Evolutionary conservation across 2,797 vertebrate species (phyloP), one percentile per base, ranked within the genome.

Genomic region (Cossypha polioptera): DNA sequence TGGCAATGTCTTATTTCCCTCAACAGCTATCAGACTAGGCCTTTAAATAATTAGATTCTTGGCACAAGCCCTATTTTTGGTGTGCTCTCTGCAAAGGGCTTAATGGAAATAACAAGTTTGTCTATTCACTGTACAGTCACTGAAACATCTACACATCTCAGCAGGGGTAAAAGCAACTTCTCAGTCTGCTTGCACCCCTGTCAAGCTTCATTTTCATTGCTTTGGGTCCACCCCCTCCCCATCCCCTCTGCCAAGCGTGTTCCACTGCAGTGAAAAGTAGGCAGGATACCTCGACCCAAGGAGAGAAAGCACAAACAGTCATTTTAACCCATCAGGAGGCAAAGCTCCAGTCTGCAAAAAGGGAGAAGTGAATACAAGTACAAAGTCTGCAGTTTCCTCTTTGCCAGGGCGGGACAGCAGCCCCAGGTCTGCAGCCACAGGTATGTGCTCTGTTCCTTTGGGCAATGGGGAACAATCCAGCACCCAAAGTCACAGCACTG

Each of bases 291-390:
- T 31, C 0, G 0, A 75, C 57, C n/a, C 15, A 13, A 67, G 57
- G 53, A 71, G 53, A 77, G 29, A 67, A 67, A 88, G 61, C 45
- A 74, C 68, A 48, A 69, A 79, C 16, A 61, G 15, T 16, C 59
- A 15, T 35, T 77, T 86, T 63, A 86, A 83, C 53, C 15, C 45
- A 35, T 35, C 17, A 75, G 42, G 42, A 90, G 16, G 17, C 9
- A 83, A 65, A 92, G 50, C 13, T 31, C n/a, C 43, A 2, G 15
- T 76, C 28, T 68, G 21, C 61, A 45, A 61, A 53, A 79, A 78
- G 13, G 6, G 9, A 20, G 1, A 2, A 40, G 28, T 1, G 29
- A 26, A 35, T n/a, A 18, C 0, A 0, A 31, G 25, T 5, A 58
- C 24, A 50, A 74, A 69, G 21, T 0, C 0, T 0, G 0, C 9